phyloP scores from a whole-genome alignment of 2,888 invertebrate species.

The Parochlus steinenii region DNA sequence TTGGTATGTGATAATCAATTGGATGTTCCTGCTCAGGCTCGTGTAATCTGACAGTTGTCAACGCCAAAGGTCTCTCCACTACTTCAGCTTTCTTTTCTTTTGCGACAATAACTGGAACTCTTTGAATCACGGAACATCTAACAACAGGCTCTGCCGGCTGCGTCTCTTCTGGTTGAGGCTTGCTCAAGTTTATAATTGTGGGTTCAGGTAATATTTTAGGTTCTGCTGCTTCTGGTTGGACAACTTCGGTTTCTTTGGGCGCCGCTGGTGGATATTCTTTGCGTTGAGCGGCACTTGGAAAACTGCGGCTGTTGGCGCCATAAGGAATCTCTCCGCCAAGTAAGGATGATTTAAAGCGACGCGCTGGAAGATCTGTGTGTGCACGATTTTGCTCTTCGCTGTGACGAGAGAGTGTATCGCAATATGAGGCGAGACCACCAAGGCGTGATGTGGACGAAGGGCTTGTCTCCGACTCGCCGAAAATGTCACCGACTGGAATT shows the following conservation, averaged over 20 bases:
- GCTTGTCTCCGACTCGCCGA: slow-evolving; percentile 25
- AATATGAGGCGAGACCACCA: slow-evolving; percentile 16
- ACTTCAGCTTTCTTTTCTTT: slow-evolving; percentile 22
- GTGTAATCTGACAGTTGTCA: no score
- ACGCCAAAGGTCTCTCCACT: slow-evolving; percentile 17
- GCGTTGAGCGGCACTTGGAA: slow-evolving; percentile 59
- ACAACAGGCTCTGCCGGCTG: slow-evolving; percentile 47
- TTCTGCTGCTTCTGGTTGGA: slow-evolving; percentile 42
- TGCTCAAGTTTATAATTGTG: slow-evolving; percentile 40
- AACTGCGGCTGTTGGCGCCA: slow-evolving; percentile 50
- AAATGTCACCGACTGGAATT: slow-evolving; percentile 28
- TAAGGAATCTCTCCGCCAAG: slow-evolving; percentile 68
- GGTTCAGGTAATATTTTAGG: slow-evolving; percentile 44
- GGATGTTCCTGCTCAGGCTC: slow-evolving; percentile 73
- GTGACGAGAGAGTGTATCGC: slow-evolving; percentile 16
- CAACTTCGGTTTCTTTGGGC: slow-evolving; percentile 18
- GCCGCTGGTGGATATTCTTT: slow-evolving; percentile 50
- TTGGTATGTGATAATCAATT: slow-evolving; percentile 76
- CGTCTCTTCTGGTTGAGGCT: no score
- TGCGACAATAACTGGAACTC: no score
- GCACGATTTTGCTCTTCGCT: no score
- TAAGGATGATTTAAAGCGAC: slow-evolving; percentile 63
- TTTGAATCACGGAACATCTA: slow-evolving; percentile 66
- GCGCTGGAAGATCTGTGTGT: slow-evolving; percentile 31
- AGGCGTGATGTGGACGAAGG: slow-evolving; percentile 20